Evolutionary conservation across 2,113 vertebrate genomes (phyloP), one percentile per base, ranked within the genome.

Genomic region (Campylorhamphus procurvoides): DNA sequence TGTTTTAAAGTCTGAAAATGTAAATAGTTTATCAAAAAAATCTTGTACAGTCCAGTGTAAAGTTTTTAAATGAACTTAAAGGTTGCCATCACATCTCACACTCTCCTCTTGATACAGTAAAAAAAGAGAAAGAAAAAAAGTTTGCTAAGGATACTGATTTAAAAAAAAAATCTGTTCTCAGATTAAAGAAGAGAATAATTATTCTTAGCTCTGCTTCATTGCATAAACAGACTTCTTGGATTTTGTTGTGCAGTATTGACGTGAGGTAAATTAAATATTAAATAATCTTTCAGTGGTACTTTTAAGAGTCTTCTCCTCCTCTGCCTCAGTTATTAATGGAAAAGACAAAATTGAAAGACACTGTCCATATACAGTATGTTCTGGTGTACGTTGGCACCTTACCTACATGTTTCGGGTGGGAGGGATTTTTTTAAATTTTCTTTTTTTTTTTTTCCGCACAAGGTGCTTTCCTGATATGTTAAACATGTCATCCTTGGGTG

Each of bases 1-100:
- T 98, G 98, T 99, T 99, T 98, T 99, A 99, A 98, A 99, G 98
- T 99, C 98, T 99, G 99, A 99, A 99, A 99, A 99, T 99, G 99
- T 99, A 99, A 99, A 99, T 99, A 99, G 98, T 99, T 99, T 99
- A 99, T 99, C 99, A 98, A 98, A 99, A 76, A 98, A 99, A 99
- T 98, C 99, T 99, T 99, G 99, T 99, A 99, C 99, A 99, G 99
- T 99, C 98, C 99, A 99, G 99, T 99, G 99, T 99, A 99, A 99
- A 99, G 99, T 99, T 99, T 99, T 99, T 99, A 99, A 99, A 99
- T 99, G 99, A 99, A 99, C 98, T 98, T 98, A 98, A 98, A 98
- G 98, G 98, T 99, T 98, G 98, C 98, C 99, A 99, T 99, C 98
- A 99, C 98, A 98, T 98, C 98, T 99, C 98, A 98, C 98, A 98